phyloP scores from a whole-genome alignment of 2,113 vertebrate species.

The Anoura caudifer region DNA sequence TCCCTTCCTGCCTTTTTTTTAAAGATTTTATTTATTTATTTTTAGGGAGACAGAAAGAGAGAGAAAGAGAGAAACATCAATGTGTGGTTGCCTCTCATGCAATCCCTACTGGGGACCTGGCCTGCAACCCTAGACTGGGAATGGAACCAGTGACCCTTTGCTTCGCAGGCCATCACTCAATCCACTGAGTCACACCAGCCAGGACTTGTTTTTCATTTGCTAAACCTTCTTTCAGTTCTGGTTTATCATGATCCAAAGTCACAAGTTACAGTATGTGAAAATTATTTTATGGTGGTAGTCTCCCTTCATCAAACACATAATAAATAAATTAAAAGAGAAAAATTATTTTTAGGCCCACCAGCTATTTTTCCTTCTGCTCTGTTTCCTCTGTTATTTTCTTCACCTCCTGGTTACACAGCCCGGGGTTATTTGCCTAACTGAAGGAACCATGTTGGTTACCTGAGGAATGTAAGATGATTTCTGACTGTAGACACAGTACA shows the following conservation, averaged over 20 bases:
- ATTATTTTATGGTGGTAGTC: background rate
- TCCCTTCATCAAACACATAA: conserved; percentile 6
- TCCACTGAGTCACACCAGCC: too few relatives aligned
- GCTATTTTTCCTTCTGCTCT: background rate
- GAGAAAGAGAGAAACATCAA: too few relatives aligned
- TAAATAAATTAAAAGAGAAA: background rate
- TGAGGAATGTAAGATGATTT: background rate
- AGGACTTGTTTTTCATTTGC: too few relatives aligned
- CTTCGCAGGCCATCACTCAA: too few relatives aligned
- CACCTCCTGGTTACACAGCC: background rate
- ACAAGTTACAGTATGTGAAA: background rate
- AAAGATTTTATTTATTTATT: too few relatives aligned
- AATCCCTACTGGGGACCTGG: too few relatives aligned
- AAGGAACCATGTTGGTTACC: background rate
- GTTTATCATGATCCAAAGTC: background rate
- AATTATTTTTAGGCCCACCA: background rate
- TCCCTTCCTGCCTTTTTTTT: too few relatives aligned
- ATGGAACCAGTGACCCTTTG: too few relatives aligned
- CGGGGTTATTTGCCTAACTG: background rate
- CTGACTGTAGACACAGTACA: background rate
- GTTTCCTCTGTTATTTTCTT: background rate
- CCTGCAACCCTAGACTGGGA: too few relatives aligned
- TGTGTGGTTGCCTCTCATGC: too few relatives aligned
- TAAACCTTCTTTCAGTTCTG: background rate
- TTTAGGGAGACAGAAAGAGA: too few relatives aligned